A percentile compares a stretch with the other conserved stretches of the same genome.
phyloP scores from a whole-genome alignment of 2,797 vertebrate genomes.

The Sebastes ruberrimus region DNA sequence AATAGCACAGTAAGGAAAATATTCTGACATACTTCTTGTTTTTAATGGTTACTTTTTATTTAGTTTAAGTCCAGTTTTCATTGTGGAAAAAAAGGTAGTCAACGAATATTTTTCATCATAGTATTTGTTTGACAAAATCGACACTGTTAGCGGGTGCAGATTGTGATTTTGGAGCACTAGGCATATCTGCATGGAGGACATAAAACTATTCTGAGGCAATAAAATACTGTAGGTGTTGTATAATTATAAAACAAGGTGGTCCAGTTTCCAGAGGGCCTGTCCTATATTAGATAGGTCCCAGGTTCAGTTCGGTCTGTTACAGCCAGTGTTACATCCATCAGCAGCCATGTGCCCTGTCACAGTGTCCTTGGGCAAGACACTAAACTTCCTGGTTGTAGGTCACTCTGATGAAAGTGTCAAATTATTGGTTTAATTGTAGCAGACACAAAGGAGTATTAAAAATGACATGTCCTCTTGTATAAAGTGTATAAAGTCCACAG shows the following conservation, averaged over 20 bases:
- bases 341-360: neutral
- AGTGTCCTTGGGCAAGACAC: slow-evolving; percentile 12
- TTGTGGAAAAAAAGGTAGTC: no score
- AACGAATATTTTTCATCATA: neutral
- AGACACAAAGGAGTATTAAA: slow-evolving; percentile 7
- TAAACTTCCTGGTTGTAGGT: neutral
- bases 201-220: neutral
- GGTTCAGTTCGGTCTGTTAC: neutral
- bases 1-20: no score
- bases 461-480: slow-evolving; percentile 4
- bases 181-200: neutral
- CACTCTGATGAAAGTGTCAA: slow-evolving; percentile 6
- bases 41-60: no score
- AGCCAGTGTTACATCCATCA: slow-evolving; percentile 13
- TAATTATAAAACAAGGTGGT: slow-evolving; percentile 1
- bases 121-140: neutral
- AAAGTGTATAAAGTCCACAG: neutral
- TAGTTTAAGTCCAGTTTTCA: no score
- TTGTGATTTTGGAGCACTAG: neutral
- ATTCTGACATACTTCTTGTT: no score
- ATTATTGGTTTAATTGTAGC: slow-evolving; percentile 1
- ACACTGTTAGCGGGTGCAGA: neutral
- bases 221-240: neutral
- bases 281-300: neutral
- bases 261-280: slow-evolving; percentile 1